phyloP scores from a whole-genome alignment of 2,888 invertebrate genomes.

The Drosophila picticornis region DNA sequence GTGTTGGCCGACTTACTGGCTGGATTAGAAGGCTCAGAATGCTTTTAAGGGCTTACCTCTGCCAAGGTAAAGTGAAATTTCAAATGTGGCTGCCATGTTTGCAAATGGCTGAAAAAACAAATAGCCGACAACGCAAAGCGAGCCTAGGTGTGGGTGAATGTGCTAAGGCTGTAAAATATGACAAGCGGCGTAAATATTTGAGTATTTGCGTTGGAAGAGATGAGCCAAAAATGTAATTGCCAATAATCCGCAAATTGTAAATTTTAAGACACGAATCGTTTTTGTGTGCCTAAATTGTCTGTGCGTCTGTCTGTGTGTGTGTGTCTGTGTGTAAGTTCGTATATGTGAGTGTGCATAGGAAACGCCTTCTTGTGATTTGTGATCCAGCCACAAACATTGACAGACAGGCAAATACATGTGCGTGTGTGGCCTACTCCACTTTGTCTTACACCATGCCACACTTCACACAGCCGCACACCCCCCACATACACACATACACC shows the following conservation, averaged over 20 bases:
- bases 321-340: slow-evolving; percentile 13
- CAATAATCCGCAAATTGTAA: slow-evolving; percentile 72
- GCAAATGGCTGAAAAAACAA: slow-evolving; percentile 29
- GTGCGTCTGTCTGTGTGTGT: slow-evolving; percentile 1
- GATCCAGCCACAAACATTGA: slow-evolving; percentile 64
- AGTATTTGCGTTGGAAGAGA: slow-evolving; percentile 23
- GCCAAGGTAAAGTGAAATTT: slow-evolving; percentile 42
- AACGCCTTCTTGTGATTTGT: slow-evolving; percentile 55
- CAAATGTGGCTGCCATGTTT: slow-evolving; percentile 37
- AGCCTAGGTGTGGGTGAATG: background rate
- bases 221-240: slow-evolving; percentile 62
- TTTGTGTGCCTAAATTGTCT: slow-evolving; percentile 35
- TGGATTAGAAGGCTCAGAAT: slow-evolving; percentile 59
- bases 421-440: slow-evolving; percentile 48
- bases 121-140: slow-evolving; percentile 3
- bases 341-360: slow-evolving; percentile 1
- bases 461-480: background rate
- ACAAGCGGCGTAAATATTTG: slow-evolving; percentile 54
- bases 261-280: slow-evolving; percentile 65
- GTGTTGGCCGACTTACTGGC: slow-evolving; percentile 67
- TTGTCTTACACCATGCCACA: slow-evolving; percentile 36
- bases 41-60: slow-evolving; percentile 62
- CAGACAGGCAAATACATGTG: slow-evolving; percentile 39
- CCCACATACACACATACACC: background rate
- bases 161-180: slow-evolving; percentile 20